Conservation (phyloP, 2,797 vertebrate species). For the Lepidocolaptes lacrymiger region DNA sequence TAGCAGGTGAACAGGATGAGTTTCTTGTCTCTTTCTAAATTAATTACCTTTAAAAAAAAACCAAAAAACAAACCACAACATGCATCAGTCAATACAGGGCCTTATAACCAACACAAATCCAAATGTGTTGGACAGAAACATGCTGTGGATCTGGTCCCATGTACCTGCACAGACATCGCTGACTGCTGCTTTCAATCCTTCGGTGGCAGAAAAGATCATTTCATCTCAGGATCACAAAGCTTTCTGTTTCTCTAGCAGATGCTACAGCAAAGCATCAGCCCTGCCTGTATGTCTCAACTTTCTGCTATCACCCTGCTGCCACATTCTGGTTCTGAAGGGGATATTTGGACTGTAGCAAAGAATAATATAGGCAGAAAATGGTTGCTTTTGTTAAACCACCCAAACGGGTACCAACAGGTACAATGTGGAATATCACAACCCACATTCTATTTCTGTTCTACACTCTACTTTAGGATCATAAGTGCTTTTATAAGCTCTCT, state of each 20-base stretch:
- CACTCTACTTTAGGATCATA: neutral
- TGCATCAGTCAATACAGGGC: neutral
- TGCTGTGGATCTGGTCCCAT: neutral
- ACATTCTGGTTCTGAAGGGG: neutral
- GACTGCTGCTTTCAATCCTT: neutral
- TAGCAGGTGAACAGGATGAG: neutral
- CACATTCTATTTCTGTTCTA: neutral
- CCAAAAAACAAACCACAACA: fast-evolving
- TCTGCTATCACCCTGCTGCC: neutral
- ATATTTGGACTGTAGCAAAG: neutral
- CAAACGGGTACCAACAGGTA: neutral
- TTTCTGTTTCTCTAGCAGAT: neutral
- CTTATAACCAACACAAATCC: neutral
- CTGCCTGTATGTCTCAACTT: neutral
- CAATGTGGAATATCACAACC: neutral
- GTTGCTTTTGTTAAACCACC: neutral
- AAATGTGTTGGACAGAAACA: neutral
- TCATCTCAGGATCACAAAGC: neutral
- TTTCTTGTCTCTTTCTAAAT: neutral
- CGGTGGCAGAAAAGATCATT: neutral
- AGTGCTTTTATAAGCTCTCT: neutral
- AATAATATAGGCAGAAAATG: neutral
- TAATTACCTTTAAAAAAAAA: neutral
- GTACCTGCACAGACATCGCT: neutral
- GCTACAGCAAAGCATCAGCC: neutral